A percentile compares a stretch with the other conserved stretches of the same genome.
These are phyloP conservation scores for Sternarchorhynchus goeldii DNA, from an alignment of 2,797 vertebrate species.

Conservation along the genomic window DNA sequence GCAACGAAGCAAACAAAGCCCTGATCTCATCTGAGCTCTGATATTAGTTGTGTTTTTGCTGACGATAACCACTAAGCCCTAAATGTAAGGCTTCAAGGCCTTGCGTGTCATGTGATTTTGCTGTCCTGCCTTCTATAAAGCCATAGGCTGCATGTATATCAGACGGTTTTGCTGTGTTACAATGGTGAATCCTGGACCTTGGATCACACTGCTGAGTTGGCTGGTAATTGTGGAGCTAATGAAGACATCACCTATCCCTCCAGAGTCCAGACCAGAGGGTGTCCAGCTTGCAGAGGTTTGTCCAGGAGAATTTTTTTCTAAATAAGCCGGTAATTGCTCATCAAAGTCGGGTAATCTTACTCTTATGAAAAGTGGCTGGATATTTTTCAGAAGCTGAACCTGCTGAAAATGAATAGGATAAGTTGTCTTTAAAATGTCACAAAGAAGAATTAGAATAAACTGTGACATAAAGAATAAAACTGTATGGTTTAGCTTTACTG, in stretches of 20 bases:
- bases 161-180: constrained; percentile 46
- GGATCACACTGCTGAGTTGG: constrained; percentile 56
- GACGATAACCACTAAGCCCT: constrained; percentile 60
- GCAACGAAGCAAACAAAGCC: constrained; percentile 57
- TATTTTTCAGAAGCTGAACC: no score
- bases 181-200: constrained; percentile 62
- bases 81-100: constrained; percentile 51
- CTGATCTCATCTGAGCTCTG: constrained; percentile 40
- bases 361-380: no score
- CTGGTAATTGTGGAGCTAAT: constrained; percentile 54
- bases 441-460: no score
- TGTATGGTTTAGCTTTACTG: no score
- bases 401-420: no score
- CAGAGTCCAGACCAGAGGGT: constrained; percentile 58
- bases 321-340: no score
- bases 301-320: constrained; percentile 14
- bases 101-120: constrained; percentile 57
- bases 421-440: no score
- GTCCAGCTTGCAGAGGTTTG: constrained; percentile 68
- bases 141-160: constrained; percentile 38
- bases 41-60: constrained; percentile 46
- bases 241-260: constrained; percentile 58
- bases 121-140: constrained; percentile 58
- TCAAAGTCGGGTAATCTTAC: no score
- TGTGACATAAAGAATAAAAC: no score